A percentile compares a stretch with the other conserved stretches of the same genome.
phyloP scores from a whole-genome alignment of 2,113 vertebrate species.

The Ammodytes marinus region DNA sequence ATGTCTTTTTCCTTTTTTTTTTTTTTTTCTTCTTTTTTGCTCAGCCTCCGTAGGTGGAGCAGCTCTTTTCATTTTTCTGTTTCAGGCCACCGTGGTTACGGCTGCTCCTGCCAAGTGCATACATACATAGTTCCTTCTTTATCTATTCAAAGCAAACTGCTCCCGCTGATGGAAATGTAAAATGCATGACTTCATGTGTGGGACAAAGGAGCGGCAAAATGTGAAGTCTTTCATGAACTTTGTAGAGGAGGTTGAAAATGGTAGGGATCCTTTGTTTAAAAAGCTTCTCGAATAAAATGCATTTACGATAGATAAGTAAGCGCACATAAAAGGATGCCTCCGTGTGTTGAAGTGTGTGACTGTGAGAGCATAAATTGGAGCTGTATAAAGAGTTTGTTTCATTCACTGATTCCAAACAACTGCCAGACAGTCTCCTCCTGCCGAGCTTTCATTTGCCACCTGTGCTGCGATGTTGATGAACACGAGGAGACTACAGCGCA shows the following conservation, averaged over 20 bases:
- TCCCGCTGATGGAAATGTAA: slow-evolving; percentile 32
- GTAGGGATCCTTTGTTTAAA: slow-evolving; percentile 7
- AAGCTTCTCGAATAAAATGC: background rate
- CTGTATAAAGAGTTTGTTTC: slow-evolving; percentile 17
- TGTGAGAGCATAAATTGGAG: background rate
- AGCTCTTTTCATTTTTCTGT: slow-evolving; percentile 32
- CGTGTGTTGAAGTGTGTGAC: background rate
- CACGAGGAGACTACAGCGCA: slow-evolving; percentile 25
- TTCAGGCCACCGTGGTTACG: background rate
- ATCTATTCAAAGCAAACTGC: slow-evolving; percentile 36
- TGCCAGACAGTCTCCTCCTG: background rate
- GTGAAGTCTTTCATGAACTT: slow-evolving; percentile 13
- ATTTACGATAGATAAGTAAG: background rate
- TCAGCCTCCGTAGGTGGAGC: slow-evolving; percentile 26
- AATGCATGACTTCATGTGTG: slow-evolving; percentile 39
- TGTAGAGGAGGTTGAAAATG: background rate
- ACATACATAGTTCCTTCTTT: slow-evolving; percentile 9
- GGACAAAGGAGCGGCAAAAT: background rate
- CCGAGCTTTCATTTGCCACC: slow-evolving; percentile 30
- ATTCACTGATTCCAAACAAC: slow-evolving; percentile 23
- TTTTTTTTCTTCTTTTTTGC: background rate
- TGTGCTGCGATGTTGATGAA: slow-evolving; percentile 13
- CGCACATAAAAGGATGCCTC: background rate
- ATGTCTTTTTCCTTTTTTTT: slow-evolving; percentile 28
- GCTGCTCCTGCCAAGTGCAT: slow-evolving; percentile 19